A percentile compares a stretch with the other conserved stretches of the same genome.
These are phyloP conservation scores for Urocynchramus pylzowi DNA, from an alignment of 2,113 vertebrate genomes.

Conservation along the genomic window DNA sequence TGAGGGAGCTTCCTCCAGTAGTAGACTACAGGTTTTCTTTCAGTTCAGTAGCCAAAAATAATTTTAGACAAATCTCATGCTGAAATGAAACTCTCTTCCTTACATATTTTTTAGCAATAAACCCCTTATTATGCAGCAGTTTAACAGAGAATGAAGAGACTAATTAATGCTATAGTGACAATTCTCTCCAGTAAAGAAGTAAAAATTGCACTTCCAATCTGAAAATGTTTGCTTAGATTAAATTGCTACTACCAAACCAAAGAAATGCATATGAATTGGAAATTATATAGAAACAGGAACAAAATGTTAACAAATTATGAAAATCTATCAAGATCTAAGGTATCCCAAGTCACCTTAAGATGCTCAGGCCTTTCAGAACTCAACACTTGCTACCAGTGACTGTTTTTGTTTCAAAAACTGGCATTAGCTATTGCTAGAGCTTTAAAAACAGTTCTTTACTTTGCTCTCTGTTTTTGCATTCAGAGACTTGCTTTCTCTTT, in stretches of 20 bases:
- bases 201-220: neutral
- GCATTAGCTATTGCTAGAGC: neutral
- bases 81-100: neutral
- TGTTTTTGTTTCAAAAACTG: neutral
- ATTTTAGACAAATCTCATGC: neutral
- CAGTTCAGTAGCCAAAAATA: neutral
- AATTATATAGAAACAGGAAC: neutral
- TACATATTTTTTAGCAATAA: neutral
- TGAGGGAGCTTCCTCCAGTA: neutral
- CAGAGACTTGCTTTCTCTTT: neutral
- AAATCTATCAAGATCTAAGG: neutral
- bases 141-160: neutral
- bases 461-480: neutral
- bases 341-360: neutral
- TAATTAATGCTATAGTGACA: neutral
- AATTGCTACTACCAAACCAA: neutral
- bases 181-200: neutral
- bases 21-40: neutral
- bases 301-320: neutral
- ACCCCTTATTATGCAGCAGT: neutral
- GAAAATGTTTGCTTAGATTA: neutral
- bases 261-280: neutral
- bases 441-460: neutral
- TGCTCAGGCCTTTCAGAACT: neutral
- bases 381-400: neutral